Conservation (phyloP, 2,113 vertebrate genomes). For the Tympanuchus pallidicinctus region DNA sequence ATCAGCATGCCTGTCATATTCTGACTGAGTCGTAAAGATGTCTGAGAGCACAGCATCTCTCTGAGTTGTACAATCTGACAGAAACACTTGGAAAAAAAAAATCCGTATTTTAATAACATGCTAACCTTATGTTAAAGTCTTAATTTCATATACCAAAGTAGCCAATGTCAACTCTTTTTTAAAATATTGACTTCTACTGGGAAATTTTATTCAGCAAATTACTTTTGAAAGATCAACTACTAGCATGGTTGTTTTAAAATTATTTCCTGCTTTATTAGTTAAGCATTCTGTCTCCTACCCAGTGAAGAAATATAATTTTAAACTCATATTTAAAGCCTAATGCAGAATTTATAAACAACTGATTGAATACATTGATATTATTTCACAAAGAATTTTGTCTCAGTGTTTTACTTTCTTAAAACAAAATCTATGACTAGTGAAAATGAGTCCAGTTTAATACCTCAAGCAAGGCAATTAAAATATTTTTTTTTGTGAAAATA, state of each 20-base stretch:
- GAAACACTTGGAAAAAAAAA: background rate
- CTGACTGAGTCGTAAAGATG: background rate
- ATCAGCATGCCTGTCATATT: background rate
- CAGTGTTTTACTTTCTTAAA: background rate
- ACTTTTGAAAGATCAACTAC: background rate
- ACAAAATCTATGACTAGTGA: background rate
- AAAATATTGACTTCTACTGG: background rate
- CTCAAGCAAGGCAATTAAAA: background rate
- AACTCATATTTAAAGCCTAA: background rate
- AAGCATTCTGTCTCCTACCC: background rate
- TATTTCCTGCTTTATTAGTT: background rate
- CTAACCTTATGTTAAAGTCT: background rate
- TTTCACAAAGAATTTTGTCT: background rate
- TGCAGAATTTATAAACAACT: background rate
- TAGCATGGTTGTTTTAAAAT: accelerated
- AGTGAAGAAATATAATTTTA: slow-evolving; percentile 3
- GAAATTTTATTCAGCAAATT: background rate
- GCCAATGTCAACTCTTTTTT: background rate
- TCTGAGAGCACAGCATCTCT: background rate
- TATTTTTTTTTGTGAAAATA: background rate
- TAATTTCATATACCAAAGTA: background rate
- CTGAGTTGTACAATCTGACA: background rate
- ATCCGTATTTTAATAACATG: background rate
- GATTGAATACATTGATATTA: background rate
- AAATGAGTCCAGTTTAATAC: background rate